phyloP scores from a whole-genome alignment of 2,888 invertebrate genomes.

The Ctena decussata region DNA sequence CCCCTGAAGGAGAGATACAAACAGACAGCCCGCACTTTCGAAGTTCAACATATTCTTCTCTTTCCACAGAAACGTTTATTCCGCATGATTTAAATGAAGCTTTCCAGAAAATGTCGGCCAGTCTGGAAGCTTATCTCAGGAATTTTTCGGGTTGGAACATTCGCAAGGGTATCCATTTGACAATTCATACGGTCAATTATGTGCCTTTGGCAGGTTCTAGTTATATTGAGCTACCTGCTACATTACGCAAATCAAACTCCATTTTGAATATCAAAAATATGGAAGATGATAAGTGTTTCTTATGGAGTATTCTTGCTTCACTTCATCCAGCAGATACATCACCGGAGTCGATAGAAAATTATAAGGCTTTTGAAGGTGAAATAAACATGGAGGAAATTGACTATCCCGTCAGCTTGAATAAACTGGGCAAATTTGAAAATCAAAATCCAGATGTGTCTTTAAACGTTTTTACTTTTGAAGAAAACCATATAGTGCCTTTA shows the following conservation, averaged over 20 bases:
- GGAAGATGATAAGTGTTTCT: constrained; percentile 51
- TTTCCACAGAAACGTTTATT: background rate
- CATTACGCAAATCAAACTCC: background rate
- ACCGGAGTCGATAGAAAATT: constrained; percentile 40
- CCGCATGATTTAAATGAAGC: constrained; percentile 39
- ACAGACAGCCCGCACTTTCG: constrained; percentile 30
- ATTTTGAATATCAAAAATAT: constrained; percentile 55
- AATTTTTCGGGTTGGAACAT: constrained; percentile 52
- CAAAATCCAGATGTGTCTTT: constrained; percentile 40
- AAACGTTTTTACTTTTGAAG: constrained; percentile 59
- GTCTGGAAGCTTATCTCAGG: constrained; percentile 45
- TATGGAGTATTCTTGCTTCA: constrained; percentile 50
- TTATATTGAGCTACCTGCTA: constrained; percentile 41
- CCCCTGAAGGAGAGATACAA: constrained; percentile 13
- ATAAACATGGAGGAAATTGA: constrained; percentile 43
- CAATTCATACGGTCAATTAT: constrained; percentile 45
- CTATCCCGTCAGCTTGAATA: constrained; percentile 42
- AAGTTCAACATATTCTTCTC: constrained; percentile 29
- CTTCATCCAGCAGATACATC: constrained; percentile 19
- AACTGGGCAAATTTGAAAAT: constrained; percentile 37
- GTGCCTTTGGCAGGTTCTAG: constrained; percentile 48
- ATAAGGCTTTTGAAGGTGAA: constrained; percentile 32
- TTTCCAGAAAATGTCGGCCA: constrained; percentile 45
- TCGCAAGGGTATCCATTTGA: constrained; percentile 40
- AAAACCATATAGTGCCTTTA: constrained; percentile 38